Base-by-base conservation (phyloP, 2,888 invertebrate species). In the Prionchulus punctatus region DNA sequence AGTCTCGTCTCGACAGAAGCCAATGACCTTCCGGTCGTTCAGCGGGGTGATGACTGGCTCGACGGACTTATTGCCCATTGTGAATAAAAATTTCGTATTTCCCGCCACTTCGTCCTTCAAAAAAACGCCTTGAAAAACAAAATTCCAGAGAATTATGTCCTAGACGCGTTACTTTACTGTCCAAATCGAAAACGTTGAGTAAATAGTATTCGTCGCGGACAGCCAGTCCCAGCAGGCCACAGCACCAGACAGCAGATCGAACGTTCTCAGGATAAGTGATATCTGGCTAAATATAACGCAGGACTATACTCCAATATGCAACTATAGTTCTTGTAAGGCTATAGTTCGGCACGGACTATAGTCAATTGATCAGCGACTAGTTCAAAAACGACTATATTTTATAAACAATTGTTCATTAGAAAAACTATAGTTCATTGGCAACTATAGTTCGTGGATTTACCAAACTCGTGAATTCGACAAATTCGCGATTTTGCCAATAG, bases 31-130 rank as follows among this genome's bases (percentile, higher is more conserved):
- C 12, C 43, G 42, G 49, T 61, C 59, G 15, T 43, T 42, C 42
- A 64, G n/a, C 23, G 53, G 30, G 23, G 57, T 49, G 21, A 61
- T 58, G 12, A 61, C 21, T 27, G 62, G 62, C 25, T 23, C 42
- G 27, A 60, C 55, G 3, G 60, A 27, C 0, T 56, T 27, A 30
- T 58, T 53, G 25, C 49, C 49, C n/a, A 56, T 45, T 43, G 51
- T 58, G 43, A 21, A 55, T 27, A 45, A 45, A 23, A n/a, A 45
- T 23, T 23, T 12, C 7, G 12, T n/a, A 45, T 45, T 45, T 12
- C 45, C 45, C 23, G 45, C 18, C 12, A 45, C 18, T 23, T 45
- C 18, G 7, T 45, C 45, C 23, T 45, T 45, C 12, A 23, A n/a
- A 45, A n/a, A 12, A 45, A 45, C 45, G 45, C 12, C 18, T 7